Evolutionary conservation across 2,113 vertebrate genomes (phyloP).

Genomic region (Chaetorhynchus papuensis): DNA sequence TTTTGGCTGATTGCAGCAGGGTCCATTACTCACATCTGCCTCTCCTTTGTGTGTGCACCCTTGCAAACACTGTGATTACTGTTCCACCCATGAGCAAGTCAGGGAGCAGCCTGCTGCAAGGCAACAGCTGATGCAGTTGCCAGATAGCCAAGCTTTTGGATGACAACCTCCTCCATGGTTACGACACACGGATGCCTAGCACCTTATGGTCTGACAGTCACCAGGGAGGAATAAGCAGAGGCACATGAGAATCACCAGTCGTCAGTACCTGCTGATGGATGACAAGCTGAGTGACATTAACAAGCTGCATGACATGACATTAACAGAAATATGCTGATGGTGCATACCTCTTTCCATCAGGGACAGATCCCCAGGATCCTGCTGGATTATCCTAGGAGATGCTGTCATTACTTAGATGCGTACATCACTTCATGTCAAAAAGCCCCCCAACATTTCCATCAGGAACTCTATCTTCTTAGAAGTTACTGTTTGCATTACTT

Average conservation of each 20-base stretch:
- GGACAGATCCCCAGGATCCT: not conserved
- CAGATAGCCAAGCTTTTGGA: not conserved
- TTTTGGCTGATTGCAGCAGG: constrained; percentile 27
- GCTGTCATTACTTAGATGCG: not conserved
- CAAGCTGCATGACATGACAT: not conserved
- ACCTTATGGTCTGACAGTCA: not conserved
- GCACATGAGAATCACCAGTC: not conserved
- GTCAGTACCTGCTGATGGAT: not conserved
- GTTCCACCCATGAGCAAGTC: constrained; percentile 27
- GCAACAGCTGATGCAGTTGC: not conserved
- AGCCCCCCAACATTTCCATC: not conserved
- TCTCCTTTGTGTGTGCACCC: not conserved
- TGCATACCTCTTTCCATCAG: not conserved
- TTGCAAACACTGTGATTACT: not conserved
- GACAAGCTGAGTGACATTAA: not conserved
- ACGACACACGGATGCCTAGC: not conserved
- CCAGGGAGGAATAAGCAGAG: not conserved
- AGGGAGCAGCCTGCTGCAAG: not conserved
- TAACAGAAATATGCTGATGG: not conserved
- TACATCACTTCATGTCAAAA: not conserved
- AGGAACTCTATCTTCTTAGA: not conserved
- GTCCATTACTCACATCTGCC: constrained; percentile 47
- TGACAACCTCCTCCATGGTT: not conserved
- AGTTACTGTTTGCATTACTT: not conserved
- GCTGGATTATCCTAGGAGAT: not conserved